Evolutionary conservation across 2,797 vertebrate species (phyloP), one percentile per base, ranked within the genome.

Genomic region (Neomorphus geoffroyi): DNA sequence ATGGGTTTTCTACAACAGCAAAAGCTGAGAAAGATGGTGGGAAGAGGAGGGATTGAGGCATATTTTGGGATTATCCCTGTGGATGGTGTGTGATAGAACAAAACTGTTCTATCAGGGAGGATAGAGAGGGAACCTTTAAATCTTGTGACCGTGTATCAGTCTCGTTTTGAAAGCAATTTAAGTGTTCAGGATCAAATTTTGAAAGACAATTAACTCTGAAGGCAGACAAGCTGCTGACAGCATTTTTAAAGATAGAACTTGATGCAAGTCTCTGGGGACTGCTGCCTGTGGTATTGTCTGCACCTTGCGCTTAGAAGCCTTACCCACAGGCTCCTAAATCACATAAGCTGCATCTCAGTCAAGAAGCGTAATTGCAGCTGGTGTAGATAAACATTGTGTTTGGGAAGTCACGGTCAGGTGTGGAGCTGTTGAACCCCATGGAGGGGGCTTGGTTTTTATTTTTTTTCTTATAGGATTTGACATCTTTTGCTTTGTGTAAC

Each of bases 21-120:
- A 18, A 35, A 50, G 46, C 70, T 45, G 43, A 8, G 32, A 48
- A 9, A 75, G 80, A 6, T 3, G 46, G 24, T 4, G 56, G 30
- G 72, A 27, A 56, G 74, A 51, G 54, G 48, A n/a, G 67, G 56
- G 10, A 21, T 53, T 0, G 16, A 57, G 18, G 21, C 0, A 3
- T 8, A 39, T 10, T 37, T 57, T 4, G 89, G 43, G 33, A 17
- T 24, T 2, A 2, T 17, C 62, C 45, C 51, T 3, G 21, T 2
- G 39, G 48, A 7, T 1, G 1, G 7, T 7, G 32, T 3, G 24
- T 0, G 1, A 10, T 18, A 19, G 64, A 28, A 41, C 18, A 21
- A 9, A 75, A 17, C 50, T 17, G 18, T 3, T n/a, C n/a, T n/a
- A n/a, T n/a, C n/a, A n/a, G 0, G 69, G 43, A 48, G 22, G 30